Conservation (phyloP, 2,113 vertebrate species). For the Numida meleagris region DNA sequence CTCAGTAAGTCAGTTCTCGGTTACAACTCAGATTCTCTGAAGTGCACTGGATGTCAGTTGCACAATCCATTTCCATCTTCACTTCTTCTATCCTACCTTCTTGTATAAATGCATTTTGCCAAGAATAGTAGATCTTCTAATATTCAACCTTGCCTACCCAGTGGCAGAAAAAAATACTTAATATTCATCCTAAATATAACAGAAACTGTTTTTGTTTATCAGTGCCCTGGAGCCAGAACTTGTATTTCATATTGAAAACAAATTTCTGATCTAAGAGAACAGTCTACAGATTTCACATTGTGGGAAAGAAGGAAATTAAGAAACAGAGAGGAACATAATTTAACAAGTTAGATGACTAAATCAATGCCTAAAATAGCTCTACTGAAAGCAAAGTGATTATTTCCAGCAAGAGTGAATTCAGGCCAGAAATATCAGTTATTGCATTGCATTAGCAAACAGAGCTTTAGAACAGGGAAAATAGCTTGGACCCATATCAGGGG, state of each 20-base stretch:
- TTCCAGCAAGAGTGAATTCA: conserved; percentile 29
- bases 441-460: conserved; percentile 27
- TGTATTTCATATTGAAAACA: not conserved
- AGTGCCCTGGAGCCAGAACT: not conserved
- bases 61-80: not conserved
- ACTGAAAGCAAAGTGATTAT: conserved; percentile 13
- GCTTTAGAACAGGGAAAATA: not conserved
- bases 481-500: not conserved
- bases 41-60: not conserved
- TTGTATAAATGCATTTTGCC: not conserved
- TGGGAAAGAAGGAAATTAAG: conserved; percentile 4
- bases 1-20: not conserved
- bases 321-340: conserved; percentile 39
- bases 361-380: conserved; percentile 22
- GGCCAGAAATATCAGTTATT: conserved; percentile 40
- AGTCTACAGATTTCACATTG: not conserved
- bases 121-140: not conserved
- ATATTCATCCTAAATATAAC: not conserved
- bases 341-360: conserved; percentile 29
- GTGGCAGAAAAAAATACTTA: not conserved
- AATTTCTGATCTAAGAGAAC: conserved; percentile 13
- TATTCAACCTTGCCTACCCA: not conserved
- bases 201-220: not conserved
- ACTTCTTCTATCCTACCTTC: not conserved
- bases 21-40: not conserved